A percentile compares a stretch with the other conserved stretches of the same genome.
Evolutionary conservation across 2,888 invertebrate species (phyloP).

Genomic region (Synergus gifuensis): DNA sequence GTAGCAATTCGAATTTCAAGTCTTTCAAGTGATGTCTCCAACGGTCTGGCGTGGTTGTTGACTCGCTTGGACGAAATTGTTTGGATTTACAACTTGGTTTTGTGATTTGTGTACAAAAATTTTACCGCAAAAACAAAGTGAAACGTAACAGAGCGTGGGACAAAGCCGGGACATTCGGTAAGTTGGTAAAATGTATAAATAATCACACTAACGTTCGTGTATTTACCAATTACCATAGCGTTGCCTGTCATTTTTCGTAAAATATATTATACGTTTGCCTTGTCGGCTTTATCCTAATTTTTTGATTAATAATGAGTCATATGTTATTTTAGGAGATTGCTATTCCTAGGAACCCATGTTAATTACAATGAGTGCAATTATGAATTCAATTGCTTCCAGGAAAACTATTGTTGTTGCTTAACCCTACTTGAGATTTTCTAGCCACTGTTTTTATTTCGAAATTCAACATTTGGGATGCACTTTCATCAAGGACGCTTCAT

Average conservation of each 20-base stretch:
- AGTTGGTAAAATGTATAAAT: background rate
- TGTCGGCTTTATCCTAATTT: background rate
- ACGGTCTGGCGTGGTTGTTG: constrained; percentile 58
- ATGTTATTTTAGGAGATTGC: background rate
- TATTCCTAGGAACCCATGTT: background rate
- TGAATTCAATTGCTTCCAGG: background rate
- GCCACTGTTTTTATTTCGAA: background rate
- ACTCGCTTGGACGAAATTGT: constrained; percentile 45
- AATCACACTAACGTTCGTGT: background rate
- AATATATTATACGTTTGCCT: background rate
- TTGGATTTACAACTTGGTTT: constrained; percentile 46
- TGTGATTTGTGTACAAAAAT: constrained; percentile 21
- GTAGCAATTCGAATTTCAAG: constrained; percentile 49
- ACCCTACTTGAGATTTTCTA: background rate
- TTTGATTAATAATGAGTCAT: background rate
- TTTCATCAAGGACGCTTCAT: background rate
- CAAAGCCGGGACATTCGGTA: constrained; percentile 8
- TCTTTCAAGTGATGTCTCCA: constrained; percentile 53
- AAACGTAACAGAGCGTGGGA: background rate
- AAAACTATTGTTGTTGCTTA: background rate
- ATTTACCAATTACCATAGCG: constrained; percentile 11
- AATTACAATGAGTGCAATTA: background rate
- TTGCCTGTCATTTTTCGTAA: constrained; percentile 47
- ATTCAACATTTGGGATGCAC: background rate
- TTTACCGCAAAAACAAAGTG: constrained; percentile 10